Evolutionary conservation across 2,113 vertebrate species (phyloP).

Genomic region (Hippocampus guttulatus): DNA sequence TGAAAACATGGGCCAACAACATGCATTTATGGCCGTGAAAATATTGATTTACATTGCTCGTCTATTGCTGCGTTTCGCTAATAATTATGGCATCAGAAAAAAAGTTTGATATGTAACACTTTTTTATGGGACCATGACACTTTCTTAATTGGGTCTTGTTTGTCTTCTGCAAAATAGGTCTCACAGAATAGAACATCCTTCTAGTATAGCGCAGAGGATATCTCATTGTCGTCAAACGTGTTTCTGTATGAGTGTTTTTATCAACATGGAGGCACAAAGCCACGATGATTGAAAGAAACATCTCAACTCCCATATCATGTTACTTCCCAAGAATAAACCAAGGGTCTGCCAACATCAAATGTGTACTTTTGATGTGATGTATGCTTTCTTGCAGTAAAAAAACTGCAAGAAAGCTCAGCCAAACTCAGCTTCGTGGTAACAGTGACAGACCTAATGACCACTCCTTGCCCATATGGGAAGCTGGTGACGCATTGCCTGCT

Average conservation of each 20-base stretch:
- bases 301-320: constrained; percentile 31
- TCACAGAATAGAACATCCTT: not conserved
- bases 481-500: constrained; percentile 63
- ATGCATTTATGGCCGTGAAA: not conserved
- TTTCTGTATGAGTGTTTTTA: constrained; percentile 6
- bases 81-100: not conserved
- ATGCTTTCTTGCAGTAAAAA: too few species aligned
- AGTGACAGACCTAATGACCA: constrained; percentile 62
- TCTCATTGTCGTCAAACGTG: constrained; percentile 18
- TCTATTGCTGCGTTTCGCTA: not conserved
- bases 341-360: constrained; percentile 58
- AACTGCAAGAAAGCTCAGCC: constrained; percentile 39
- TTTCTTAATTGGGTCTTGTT: not conserved
- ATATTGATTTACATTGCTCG: not conserved
- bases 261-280: constrained; percentile 17
- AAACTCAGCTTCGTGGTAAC: constrained; percentile 53
- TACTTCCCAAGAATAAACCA: constrained; percentile 40
- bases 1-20: not conserved
- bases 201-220: constrained; percentile 15
- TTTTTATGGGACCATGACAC: not conserved
- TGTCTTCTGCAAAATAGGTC: not conserved
- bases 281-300: constrained; percentile 12
- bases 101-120: not conserved
- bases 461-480: constrained; percentile 69
- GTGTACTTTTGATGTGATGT: constrained; percentile 53